These are phyloP conservation scores for Ridgeia piscesae DNA, from an alignment of 1,140 invertebrate genomes.

Conservation along the genomic window DNA sequence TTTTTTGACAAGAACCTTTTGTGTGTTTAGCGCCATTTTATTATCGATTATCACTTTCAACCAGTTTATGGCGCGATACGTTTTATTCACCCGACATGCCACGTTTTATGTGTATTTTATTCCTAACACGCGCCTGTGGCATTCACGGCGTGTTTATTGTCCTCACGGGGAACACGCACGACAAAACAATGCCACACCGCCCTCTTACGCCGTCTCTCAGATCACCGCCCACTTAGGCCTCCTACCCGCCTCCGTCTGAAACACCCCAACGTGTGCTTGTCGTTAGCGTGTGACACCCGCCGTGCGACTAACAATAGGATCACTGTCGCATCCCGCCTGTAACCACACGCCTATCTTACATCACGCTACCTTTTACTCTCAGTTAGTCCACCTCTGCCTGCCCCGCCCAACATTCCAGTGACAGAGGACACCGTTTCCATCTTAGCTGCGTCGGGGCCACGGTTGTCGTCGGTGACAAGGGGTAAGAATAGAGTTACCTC, in stretches of 20 bases:
- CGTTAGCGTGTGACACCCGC: not conserved
- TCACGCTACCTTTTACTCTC: not conserved
- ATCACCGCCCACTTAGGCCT: not conserved
- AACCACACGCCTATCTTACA: not conserved
- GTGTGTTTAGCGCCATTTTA: not conserved
- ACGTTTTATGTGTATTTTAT: not conserved
- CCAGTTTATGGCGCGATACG: not conserved
- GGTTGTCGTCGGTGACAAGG: not conserved
- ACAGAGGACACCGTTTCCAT: not conserved
- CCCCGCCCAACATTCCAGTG: not conserved
- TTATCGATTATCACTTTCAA: not conserved
- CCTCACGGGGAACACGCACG: not conserved
- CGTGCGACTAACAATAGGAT: not conserved
- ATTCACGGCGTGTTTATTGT: not conserved
- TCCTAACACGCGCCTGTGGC: not conserved
- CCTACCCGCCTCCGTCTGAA: not conserved
- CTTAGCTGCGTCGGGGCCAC: not conserved
- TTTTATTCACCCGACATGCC: not conserved
- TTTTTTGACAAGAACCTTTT: not conserved
- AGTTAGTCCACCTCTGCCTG: not conserved
- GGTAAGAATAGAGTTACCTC: not conserved
- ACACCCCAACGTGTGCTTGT: not conserved
- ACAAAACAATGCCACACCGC: not conserved
- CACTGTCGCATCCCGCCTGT: not conserved
- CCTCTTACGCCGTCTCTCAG: not conserved